A percentile compares a stretch with the other conserved stretches of the same genome.
Evolutionary conservation across 2,888 invertebrate species (phyloP).

Genomic region (Syritta pipiens): DNA sequence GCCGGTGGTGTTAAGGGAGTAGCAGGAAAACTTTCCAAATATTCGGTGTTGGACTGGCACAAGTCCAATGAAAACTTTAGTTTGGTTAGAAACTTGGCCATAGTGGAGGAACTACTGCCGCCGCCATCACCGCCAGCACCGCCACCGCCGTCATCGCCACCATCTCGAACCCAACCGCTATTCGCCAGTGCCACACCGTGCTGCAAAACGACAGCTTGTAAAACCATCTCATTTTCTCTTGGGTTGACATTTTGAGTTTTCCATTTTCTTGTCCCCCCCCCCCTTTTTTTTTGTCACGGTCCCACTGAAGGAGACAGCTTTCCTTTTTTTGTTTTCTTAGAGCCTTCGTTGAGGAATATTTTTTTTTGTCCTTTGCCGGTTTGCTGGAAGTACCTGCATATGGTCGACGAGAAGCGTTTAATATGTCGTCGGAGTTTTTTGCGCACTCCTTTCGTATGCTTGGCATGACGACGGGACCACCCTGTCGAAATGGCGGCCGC

Average conservation of each 20-base stretch:
- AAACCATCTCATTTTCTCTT: conserved; percentile 64
- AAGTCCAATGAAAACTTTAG: conserved; percentile 68
- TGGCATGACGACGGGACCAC: conserved; percentile 11
- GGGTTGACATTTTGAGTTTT: conserved; percentile 63
- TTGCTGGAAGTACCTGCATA: conserved; percentile 38
- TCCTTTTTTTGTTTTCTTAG: conserved; percentile 14
- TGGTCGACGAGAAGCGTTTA: conserved; percentile 16
- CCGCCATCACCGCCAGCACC: conserved; percentile 36
- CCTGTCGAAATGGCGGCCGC: conserved; percentile 16
- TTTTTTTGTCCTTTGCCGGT: neutral
- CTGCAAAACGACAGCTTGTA: conserved; percentile 64
- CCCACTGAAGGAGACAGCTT: no score
- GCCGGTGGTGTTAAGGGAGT: conserved; percentile 12
- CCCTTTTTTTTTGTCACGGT: neutral
- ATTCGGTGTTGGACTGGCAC: conserved; percentile 68
- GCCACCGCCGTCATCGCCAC: conserved; percentile 26
- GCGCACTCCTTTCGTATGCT: conserved; percentile 37
- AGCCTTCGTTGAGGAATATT: neutral
- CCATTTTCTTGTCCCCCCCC: conserved; percentile 38
- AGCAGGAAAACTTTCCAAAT: conserved; percentile 66
- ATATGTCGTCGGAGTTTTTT: conserved; percentile 16
- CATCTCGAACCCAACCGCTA: conserved; percentile 40
- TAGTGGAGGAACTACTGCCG: conserved; percentile 31
- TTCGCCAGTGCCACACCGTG: conserved; percentile 43
- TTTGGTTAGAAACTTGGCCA: conserved; percentile 66